Evolutionary conservation across 2,797 vertebrate species (phyloP), one percentile per base, ranked within the genome.

Genomic region (Holocentrus rufus): DNA sequence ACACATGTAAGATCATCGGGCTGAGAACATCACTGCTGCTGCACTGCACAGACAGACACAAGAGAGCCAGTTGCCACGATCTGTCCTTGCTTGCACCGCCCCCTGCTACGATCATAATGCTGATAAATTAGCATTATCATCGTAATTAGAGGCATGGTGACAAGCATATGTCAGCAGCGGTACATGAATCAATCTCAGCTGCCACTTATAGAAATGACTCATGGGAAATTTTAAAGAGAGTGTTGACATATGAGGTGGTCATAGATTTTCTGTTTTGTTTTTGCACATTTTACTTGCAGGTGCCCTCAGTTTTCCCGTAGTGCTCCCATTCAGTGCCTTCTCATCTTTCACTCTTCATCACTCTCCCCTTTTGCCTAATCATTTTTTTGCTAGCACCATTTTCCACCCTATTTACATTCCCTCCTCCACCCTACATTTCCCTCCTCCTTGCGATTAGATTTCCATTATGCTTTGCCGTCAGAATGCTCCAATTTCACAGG

Each of bases 51-150:
- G 55, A 76, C 49, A 71, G 20, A 61, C 17, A 14, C n/a, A 31
- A 31, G 50, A 54, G 42, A 44, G 25, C 20, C 56, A 63, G 47
- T 47, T 70, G 42, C 67, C 39, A 30, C 66, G 76, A 20, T 72
- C 31, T 58, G 62, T 70, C 70, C 46, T 68, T 30, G 27, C 77
- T 81, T 68, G 52, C 31, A 23, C 73, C 54, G 13, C 83, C 59
- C 71, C 62, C 52, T 72, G 55, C 84, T 77, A 34, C 31, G 31
- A 34, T 34, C 31, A 34, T 34, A 34, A 34, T 34, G 31, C 55
- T 69, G 74, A 92, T 91, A 76, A 88, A 89, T 92, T 65, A 76
- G 77, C 73, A 81, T 90, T 88, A 86, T 84, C 77, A 56, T 66
- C 64, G 52, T 85, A 90, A 92, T 91, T 91, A 91, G 68, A 73